Evolutionary conservation across 2,113 vertebrate genomes (phyloP), one percentile per base, ranked within the genome.

Genomic region (Lipotes vexillifer): DNA sequence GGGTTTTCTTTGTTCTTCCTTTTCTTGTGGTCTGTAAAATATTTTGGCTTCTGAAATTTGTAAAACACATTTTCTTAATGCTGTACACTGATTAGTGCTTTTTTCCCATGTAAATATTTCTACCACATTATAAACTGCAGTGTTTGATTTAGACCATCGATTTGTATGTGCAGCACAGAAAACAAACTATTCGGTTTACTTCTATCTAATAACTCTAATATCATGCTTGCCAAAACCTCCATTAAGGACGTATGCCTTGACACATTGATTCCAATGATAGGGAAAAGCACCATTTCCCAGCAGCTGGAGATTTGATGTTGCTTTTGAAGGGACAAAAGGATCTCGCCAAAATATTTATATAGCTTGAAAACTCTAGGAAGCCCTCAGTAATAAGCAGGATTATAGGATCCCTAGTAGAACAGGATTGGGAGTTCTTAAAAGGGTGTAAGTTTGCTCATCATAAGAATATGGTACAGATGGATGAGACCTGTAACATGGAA

Each of bases 201-300:
- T 97, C 27, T 94, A 3, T 59, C 96, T 94, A 95, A 84, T 91
- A 98, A 88, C 75, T 93, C 94, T 82, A 83, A 93, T 93, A 41
- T 14, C 0, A 21, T 93, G 81, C 69, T 98, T 98, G 98, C 98
- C 98, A 98, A 98, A 98, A 98, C 46, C 6, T 92, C 98, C 98
- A 98, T 99, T 98, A 98, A 98, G 97, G 95, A 95, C 96, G 88
- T 86, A 77, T 92, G 97, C 97, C 95, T 97, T 98, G 97, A 98
- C 83, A 98, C 94, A 96, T 69, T 87, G 92, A 93, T 97, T 98
- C 95, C 96, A 96, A 93, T 95, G 97, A 96, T 93, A 98, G 94
- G 93, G 86, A 74, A 75, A 38, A 87, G 57, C 95, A 92, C 49
- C 72, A 80, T 95, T 97, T 97, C 80, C 85, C 90, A 97, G 74